Base-by-base conservation (phyloP, 2,888 invertebrate species). In the Drosophila cognata region DNA sequence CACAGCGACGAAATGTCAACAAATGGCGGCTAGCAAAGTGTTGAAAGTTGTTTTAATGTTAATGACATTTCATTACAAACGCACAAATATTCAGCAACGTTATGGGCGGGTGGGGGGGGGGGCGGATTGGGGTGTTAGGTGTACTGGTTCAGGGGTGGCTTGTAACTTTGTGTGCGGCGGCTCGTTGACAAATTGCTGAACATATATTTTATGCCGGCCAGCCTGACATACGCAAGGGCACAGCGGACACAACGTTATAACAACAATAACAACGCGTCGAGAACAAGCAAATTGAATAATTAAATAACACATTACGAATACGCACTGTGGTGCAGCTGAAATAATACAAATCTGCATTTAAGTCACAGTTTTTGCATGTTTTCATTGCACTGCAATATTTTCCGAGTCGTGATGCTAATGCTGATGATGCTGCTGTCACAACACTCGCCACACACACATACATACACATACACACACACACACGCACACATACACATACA, bases 31-130 rank as follows among this genome's bases (percentile, higher is more conserved):
- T 11, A 33, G 35, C 74, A 68, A 69, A 79, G 88, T 84, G 84
- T 87, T 84, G 85, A 87, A 88, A 84, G 79, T 87, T 81, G 77
- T 87, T 79, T 84, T 84, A 84, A 84, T 82, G 84, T 77, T 87
- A 84, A 84, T 84, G 84, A 81, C 84, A 84, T 87, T 84, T 86
- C 87, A 84, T 86, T 84, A 87, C 72, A 72, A 71, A 70, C 66
- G 41, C 43, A 38, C 64, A 71, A 61, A 81, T 65, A 38, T 43
- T 21, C 57, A 21, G 29, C 10, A 57, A 46, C 41, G 51, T 16
- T 48, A 11, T 36, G 8, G 35, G 11, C 4, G 4, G 4, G 41
- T 31, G 50, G 13, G 35, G 10, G 8, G 13, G 3, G 29, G 6
- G 35, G 21, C 3, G 21, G 21, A 21, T 1, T 21, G 21, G 21